Evolutionary conservation across 1,140 invertebrate genomes (phyloP), one percentile per base, ranked within the genome.

Genomic region (Cyphomyrmex costatus): DNA sequence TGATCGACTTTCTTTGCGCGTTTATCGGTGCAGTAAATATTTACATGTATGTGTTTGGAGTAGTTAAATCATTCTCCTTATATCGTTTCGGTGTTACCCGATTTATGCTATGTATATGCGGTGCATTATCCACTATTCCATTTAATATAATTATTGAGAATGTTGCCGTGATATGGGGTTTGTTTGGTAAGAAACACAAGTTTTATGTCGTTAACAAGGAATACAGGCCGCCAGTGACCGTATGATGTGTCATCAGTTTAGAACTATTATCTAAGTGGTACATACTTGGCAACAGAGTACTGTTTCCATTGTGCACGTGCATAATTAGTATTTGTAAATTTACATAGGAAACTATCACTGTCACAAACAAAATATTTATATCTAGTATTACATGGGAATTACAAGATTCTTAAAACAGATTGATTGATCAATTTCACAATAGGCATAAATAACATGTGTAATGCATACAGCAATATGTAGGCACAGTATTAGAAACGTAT

Each of bases 201-300:
- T 99, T 99, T 95, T 99, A 99, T 95, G 97, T 99, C 88, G 98
- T 99, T 10, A 98, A 98, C 92, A 99, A 99, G 94, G 98, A 98
- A 93, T 94, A 87, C 8, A 90, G 86, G 90, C 94, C 95, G 70
- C 95, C 96, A 70, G 95, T 96, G 27, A 96, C 95, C 51, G 96
- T 97, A 91, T 96, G 95, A 93, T 91, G 86, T 33, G 53, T 14
- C 68, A 66, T 90, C 71, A 14, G 8, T 63, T 76, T 76, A 49
- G 36, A 86, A 14, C 63, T 58, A 21, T 42, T 76, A 53, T 61
- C 63, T 83, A 77, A 76, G 14, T 70, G 79, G 53, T 68, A 27
- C 51, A 53, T 68, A 42, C 21, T 74, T 46, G 73, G 63, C 63
- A 65, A n/a, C 63, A 58, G 61, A 46, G 42, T 83, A 74, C 60